Base-by-base conservation (phyloP, 2,888 invertebrate species). In the Nephrotoma guestfalica region DNA sequence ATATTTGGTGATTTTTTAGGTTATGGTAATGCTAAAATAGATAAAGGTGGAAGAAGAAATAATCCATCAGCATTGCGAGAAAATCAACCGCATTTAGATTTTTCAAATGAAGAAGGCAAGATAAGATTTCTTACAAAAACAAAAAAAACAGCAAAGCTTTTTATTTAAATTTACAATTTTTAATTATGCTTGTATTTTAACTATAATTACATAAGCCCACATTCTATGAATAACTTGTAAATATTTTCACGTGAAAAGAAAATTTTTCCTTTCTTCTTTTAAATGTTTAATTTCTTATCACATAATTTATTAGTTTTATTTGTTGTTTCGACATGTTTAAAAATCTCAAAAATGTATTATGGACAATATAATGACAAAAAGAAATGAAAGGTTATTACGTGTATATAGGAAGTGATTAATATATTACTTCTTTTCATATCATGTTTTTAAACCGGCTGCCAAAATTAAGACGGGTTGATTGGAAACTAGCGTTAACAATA, bases 1-100 rank as follows among this genome's bases (percentile, higher is more conserved):
- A 88, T 91, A 86, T 91, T 91, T 87, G 91, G 91, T 86, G 91
- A 92, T 88, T 90, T 91, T 86, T 90, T 90, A 87, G 91, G 91
- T 86, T 91, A 90, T 87, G 90, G 91, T 83, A 91, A 89, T 86
- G 90, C 91, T 13, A 89, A 90, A 41, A 91, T 90, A 85, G 91
- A 90, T 15, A 90, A 90, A 88, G 51, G 45, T 45, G 18, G 86
- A 71, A 86, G 87, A 15, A 57, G 87, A 6, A 86, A 87, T 83
- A 88, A 88, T 41, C 88, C 90, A 40, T 89, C 90, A 86, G 90
- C 91, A 88, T 91, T 91, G 87, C 90, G 90, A 88, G 89, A 90
- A 87, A 90, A 91, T 88, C 90, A 90, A 88, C 90, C 91, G 87
- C 90, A 91, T 89, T 90, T 91, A 87, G 91, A 91, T 87, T 86